Base-by-base conservation (phyloP, 92 coral and sea anemone genomes). In the Palythoa heliodiscus region DNA sequence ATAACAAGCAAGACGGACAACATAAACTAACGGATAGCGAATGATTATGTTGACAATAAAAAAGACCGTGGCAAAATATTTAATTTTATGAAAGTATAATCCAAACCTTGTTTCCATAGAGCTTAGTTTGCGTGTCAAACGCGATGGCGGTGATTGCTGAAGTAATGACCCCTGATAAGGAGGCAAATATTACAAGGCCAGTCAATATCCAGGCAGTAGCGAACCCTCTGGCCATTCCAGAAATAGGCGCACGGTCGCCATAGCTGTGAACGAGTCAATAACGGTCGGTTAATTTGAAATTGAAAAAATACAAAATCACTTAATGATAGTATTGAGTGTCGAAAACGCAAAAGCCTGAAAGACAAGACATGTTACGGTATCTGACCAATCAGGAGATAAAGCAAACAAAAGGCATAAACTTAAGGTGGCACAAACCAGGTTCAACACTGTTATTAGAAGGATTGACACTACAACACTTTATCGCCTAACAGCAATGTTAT, bases 181-280 rank as follows among this genome's bases (percentile, higher is more conserved):
- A 15, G 20, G 81, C 23, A 50, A 76, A 76, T 76, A 76, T 76
- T 11, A 76, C 81, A 16, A 76, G 81, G 47, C 81, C 81, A 7
- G 81, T 11, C 11, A 76, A 60, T n/a, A 39, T 54, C 81, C 81
- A 76, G 1, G 53, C 22, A 38, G 53, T 54, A 60, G 81, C 81
- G 13, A 76, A 76, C 81, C 29, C 50, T 16, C 81, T 24, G 43
- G 40, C 81, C 3, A 22, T 10, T 25, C 47, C 48, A 12, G 66
- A 76, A 7, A 76, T 39, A 25, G 81, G 81, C n/a, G 81, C 81
- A 23, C 81, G 81, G 66, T 76, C 81, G 23, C 81, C 81, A 54
- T 76, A 76, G 48, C 81, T 76, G 24, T 2, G 10, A 20, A 53
- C 52, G 58, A 74, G 16, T 38, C 20, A 68, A 23, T 14, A 68